A percentile compares a stretch with the other conserved stretches of the same genome.
These are phyloP conservation scores for Naja naja DNA, from an alignment of 2,113 vertebrate genomes.

Conservation along the genomic window DNA sequence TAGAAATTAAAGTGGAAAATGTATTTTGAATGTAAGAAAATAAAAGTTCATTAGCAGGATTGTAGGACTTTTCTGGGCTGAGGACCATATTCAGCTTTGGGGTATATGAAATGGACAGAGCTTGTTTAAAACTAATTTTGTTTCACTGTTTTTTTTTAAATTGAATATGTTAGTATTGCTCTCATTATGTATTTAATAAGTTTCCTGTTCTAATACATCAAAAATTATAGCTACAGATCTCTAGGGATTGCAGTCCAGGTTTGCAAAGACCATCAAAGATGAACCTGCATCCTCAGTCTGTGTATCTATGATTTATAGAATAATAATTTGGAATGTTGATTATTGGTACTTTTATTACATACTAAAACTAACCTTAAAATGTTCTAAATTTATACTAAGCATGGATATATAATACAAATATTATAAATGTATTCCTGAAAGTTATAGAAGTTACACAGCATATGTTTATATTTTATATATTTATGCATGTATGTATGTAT, in stretches of 20 bases:
- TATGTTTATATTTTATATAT: slow-evolving; percentile 47
- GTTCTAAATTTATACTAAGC: slow-evolving; percentile 34
- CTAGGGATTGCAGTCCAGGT: background rate
- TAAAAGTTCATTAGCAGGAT: background rate
- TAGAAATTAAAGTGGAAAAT: slow-evolving; percentile 32
- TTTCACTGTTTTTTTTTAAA: background rate
- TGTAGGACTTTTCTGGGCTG: background rate
- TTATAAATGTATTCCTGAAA: slow-evolving; percentile 40
- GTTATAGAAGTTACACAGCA: slow-evolving; percentile 34
- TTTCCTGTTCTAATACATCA: background rate
- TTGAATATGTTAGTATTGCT: background rate
- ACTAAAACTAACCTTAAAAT: slow-evolving; percentile 35
- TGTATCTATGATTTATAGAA: background rate
- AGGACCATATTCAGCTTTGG: background rate
- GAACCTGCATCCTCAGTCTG: background rate
- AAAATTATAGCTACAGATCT: background rate
- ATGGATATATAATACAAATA: slow-evolving; percentile 46
- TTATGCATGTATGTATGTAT: slow-evolving; percentile 61
- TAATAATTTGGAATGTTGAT: slow-evolving; percentile 13
- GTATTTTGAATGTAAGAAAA: slow-evolving; percentile 34
- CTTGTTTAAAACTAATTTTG: background rate
- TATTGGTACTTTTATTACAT: background rate
- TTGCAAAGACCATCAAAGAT: background rate
- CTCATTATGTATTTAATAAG: background rate
- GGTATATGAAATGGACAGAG: background rate